A percentile compares a stretch with the other conserved stretches of the same genome.
Evolutionary conservation across 2,113 vertebrate genomes (phyloP).

Genomic region (Mohoua ochrocephala): DNA sequence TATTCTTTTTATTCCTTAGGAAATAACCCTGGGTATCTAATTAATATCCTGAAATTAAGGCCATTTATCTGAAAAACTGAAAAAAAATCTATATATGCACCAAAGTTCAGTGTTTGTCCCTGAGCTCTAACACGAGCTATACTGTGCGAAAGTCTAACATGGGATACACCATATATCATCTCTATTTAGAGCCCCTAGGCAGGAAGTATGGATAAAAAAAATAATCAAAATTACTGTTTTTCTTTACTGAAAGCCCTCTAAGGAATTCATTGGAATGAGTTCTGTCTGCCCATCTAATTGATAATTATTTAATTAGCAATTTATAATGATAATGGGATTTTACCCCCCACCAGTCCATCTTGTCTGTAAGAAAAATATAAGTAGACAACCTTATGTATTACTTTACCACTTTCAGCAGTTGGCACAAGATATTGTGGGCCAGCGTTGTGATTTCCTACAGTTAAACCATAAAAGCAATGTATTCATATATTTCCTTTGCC

Average conservation of each 20-base stretch:
- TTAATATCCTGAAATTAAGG: conserved; percentile 66
- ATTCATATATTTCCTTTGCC: conserved; percentile 52
- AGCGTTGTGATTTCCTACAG: conserved; percentile 52
- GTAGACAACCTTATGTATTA: conserved; percentile 61
- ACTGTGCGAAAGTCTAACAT: conserved; percentile 37
- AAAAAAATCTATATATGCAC: conserved; percentile 55
- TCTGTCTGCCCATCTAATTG: conserved; percentile 81
- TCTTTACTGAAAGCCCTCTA: conserved; percentile 72
- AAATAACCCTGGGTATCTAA: conserved; percentile 62
- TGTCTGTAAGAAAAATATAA: conserved; percentile 69
- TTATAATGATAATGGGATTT: conserved; percentile 83
- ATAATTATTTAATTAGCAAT: conserved; percentile 87
- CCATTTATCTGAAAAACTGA: conserved; percentile 60
- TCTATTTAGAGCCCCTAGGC: conserved; percentile 68
- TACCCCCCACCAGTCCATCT: conserved; percentile 74
- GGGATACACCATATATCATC: conserved; percentile 53
- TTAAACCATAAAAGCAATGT: conserved; percentile 56
- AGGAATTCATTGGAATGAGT: conserved; percentile 78
- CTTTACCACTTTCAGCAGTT: conserved; percentile 56
- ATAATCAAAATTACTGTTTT: conserved; percentile 74
- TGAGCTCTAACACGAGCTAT: conserved; percentile 47
- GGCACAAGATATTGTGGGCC: conserved; percentile 51
- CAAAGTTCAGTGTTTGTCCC: conserved; percentile 65
- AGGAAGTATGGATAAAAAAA: conserved; percentile 68
- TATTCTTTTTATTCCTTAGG: conserved; percentile 64